Conservation (phyloP, 2,797 vertebrate species). For the Zalophus californianus region DNA sequence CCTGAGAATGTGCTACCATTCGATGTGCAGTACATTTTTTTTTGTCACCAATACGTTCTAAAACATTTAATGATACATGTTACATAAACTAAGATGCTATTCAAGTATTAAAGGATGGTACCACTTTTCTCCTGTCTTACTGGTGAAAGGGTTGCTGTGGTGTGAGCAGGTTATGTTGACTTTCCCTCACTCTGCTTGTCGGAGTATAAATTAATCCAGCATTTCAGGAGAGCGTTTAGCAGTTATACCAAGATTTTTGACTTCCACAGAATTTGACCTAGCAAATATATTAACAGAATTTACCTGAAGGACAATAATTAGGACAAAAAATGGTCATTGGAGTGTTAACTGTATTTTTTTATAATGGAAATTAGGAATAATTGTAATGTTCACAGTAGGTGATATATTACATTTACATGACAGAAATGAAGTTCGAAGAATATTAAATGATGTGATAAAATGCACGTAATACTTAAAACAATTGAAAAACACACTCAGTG, state of each 20-base stretch:
- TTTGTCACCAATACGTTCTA: background rate
- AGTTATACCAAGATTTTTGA: background rate
- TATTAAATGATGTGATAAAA: background rate
- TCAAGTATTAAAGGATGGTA: fast-evolving
- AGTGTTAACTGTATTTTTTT: background rate
- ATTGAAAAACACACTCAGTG: fast-evolving
- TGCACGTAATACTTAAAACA: background rate
- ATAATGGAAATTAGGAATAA: background rate
- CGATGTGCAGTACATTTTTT: fast-evolving
- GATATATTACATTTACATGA: background rate
- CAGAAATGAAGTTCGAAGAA: background rate
- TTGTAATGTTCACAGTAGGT: background rate
- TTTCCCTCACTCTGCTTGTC: fast-evolving
- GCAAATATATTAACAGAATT: background rate
- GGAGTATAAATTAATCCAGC: too few relatives aligned
- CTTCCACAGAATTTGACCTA: background rate
- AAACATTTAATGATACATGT: fast-evolving
- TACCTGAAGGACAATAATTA: background rate
- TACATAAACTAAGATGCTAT: fast-evolving
- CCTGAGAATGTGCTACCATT: fast-evolving
- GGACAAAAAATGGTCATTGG: background rate
- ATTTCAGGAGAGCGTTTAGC: background rate
- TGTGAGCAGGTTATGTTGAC: fast-evolving
- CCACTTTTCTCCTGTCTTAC: background rate
- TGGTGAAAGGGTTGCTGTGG: background rate